phyloP scores from a whole-genome alignment of 2,797 vertebrate species.

The Hoplostethus atlanticus region DNA sequence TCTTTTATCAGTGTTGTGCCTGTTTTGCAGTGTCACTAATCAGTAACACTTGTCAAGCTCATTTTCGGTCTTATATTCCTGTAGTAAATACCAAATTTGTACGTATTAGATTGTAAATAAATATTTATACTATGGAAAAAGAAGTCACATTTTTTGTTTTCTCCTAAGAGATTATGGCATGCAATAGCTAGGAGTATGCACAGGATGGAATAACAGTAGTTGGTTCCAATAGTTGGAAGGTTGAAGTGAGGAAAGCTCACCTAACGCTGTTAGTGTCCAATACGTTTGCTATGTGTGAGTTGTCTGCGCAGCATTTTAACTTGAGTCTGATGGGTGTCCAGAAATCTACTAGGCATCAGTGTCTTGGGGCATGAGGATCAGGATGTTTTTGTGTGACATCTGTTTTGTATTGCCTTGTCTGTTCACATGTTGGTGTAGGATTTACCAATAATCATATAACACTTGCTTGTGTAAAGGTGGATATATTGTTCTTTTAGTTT shows the following conservation, averaged over 20 bases:
- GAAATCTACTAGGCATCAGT: neutral
- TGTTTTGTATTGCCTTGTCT: neutral
- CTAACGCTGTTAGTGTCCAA: too few relatives aligned
- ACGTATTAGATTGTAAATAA: neutral
- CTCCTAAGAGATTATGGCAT: neutral
- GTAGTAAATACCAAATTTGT: constrained; percentile 30
- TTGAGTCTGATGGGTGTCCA: neutral
- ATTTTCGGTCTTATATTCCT: too few relatives aligned
- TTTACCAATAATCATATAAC: neutral
- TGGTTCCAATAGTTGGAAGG: neutral
- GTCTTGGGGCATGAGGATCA: neutral
- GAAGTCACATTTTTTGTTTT: neutral
- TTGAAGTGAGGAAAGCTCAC: too few relatives aligned
- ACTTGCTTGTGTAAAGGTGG: neutral
- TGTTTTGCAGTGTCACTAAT: too few relatives aligned
- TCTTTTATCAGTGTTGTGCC: too few relatives aligned
- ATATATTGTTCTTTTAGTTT: neutral
- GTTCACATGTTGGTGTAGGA: neutral
- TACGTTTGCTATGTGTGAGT: neutral
- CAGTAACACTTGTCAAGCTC: too few relatives aligned
- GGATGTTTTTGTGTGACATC: neutral
- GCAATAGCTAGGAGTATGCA: neutral
- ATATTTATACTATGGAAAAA: neutral
- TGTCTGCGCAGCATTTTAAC: neutral
- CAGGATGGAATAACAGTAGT: neutral